Evolutionary conservation across 2,888 invertebrate genomes (phyloP).

Genomic region (Agonum fuliginosum): DNA sequence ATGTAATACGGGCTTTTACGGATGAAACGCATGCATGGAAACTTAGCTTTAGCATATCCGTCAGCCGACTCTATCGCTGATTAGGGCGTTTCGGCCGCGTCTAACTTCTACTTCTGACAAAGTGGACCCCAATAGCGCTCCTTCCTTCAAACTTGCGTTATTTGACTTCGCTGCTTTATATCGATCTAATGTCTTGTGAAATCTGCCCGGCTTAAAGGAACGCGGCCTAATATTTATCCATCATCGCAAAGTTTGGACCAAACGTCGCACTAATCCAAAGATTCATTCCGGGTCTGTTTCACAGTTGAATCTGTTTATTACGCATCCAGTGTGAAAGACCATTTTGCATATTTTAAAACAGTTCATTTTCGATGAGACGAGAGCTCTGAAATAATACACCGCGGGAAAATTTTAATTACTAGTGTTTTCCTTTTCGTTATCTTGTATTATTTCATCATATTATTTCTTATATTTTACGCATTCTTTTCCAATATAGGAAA

Average conservation of each 20-base stretch:
- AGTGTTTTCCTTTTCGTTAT: conserved; percentile 5
- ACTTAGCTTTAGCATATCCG: no score
- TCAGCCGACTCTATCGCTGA: conserved; percentile 13
- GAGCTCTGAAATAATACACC: conserved; percentile 45
- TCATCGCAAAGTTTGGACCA: conserved; percentile 38
- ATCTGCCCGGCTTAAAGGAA: conserved; percentile 46
- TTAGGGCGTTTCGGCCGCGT: conserved; percentile 22
- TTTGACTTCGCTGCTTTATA: conserved; percentile 48
- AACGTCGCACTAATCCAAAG: conserved; percentile 33
- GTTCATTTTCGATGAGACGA: conserved; percentile 47
- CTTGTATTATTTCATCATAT: background rate
- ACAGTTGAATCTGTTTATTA: conserved; percentile 47
- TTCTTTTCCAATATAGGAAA: conserved; percentile 39
- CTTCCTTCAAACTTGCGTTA: conserved; percentile 28
- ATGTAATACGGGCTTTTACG: no score
- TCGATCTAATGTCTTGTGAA: conserved; percentile 55
- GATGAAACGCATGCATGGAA: no score
- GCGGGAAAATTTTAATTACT: conserved; percentile 43
- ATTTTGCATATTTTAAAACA: conserved; percentile 52
- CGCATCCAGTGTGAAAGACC: conserved; percentile 50
- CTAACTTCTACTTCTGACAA: conserved; percentile 15
- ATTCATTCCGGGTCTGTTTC: conserved; percentile 49
- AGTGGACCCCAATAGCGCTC: conserved; percentile 21
- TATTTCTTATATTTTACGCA: conserved; percentile 9
- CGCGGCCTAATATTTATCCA: conserved; percentile 52